phyloP scores from a whole-genome alignment of 2,113 vertebrate genomes.

The Poeciliopsis prolifica region DNA sequence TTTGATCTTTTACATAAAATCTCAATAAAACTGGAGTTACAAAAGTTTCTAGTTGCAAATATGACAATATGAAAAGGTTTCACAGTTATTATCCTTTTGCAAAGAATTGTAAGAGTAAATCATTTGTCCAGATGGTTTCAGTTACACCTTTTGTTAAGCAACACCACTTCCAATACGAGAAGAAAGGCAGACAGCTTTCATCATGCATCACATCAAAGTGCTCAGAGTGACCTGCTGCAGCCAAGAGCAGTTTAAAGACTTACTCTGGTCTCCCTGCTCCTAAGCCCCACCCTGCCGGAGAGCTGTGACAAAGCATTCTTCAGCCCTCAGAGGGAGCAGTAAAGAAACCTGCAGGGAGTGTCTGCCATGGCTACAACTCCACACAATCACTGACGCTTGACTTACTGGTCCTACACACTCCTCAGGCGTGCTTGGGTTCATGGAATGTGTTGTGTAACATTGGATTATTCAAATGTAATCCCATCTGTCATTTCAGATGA shows the following conservation, averaged over 20 bases:
- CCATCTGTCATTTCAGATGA: background rate
- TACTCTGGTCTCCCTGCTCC: constrained; percentile 9
- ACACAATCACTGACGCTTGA: background rate
- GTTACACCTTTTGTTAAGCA: constrained; percentile 4
- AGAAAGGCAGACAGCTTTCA: constrained; percentile 18
- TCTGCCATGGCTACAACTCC: background rate
- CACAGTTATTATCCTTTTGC: background rate
- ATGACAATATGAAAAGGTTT: background rate
- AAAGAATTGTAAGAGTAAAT: background rate
- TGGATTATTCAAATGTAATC: background rate
- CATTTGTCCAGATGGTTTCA: background rate
- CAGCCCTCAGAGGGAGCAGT: constrained; percentile 18
- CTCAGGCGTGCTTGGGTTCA: background rate
- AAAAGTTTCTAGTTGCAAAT: background rate
- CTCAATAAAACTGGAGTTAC: too few species aligned
- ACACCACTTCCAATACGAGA: constrained; percentile 2
- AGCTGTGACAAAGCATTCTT: constrained; percentile 52
- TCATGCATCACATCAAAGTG: constrained; percentile 33
- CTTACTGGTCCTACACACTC: background rate
- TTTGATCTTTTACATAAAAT: too few species aligned
- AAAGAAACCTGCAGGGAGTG: constrained; percentile 19
- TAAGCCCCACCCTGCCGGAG: constrained; percentile 14
- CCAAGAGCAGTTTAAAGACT: constrained; percentile 10
- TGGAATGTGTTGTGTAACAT: constrained; percentile 2
- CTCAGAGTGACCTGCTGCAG: constrained; percentile 23